These are phyloP conservation scores for Eupithecia pulchellata DNA, from an alignment of 2,888 invertebrate genomes.

Conservation along the genomic window DNA sequence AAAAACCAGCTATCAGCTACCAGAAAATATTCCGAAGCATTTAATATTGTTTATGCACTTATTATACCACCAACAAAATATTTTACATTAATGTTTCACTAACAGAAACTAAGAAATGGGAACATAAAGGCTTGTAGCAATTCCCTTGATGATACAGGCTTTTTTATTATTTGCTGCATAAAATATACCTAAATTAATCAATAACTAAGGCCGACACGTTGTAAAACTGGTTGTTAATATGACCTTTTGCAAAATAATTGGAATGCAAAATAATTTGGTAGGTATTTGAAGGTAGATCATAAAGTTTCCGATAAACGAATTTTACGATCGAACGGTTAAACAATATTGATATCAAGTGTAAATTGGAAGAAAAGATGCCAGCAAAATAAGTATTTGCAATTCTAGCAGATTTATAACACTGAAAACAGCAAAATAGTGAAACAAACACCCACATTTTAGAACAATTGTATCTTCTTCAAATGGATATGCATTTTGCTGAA, in stretches of 20 bases:
- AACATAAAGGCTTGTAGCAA: no score
- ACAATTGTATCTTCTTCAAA: not conserved
- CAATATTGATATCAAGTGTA: not conserved
- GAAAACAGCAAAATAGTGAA: conserved; percentile 30
- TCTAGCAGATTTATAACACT: not conserved
- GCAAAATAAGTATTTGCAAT: not conserved
- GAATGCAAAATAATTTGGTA: conserved; percentile 2
- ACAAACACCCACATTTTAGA: conserved; percentile 31
- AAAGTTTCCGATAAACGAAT: not conserved
- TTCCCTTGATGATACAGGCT: no score
- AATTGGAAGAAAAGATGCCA: not conserved
- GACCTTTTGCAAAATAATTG: not conserved
- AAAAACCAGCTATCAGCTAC: no score
- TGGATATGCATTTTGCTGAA: not conserved
- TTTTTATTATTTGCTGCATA: not conserved
- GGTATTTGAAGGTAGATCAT: not conserved
- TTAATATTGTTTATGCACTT: no score
- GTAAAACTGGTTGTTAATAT: not conserved
- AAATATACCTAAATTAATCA: not conserved
- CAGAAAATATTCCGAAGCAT: no score
- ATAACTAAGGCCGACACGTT: not conserved
- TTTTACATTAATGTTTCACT: no score
- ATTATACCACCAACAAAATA: no score
- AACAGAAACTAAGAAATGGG: no score
- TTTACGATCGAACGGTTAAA: not conserved